These are phyloP conservation scores for Agrypnus murinus DNA, from an alignment of 2,888 invertebrate genomes.

Conservation along the genomic window DNA sequence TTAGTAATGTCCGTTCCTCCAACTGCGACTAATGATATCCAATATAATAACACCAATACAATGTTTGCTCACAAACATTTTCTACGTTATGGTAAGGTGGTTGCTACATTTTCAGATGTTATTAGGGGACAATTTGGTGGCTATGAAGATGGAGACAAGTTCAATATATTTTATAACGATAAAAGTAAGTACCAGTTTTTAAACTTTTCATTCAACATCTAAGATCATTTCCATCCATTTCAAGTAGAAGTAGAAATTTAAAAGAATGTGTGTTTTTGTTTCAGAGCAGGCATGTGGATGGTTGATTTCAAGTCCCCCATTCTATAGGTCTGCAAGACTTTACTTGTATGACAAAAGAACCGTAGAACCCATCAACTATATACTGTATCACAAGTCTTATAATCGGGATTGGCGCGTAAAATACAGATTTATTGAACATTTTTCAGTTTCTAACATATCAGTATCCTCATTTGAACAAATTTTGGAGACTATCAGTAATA, in stretches of 20 bases:
- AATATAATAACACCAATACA: not conserved
- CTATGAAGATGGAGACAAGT: constrained; percentile 22
- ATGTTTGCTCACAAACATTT: constrained; percentile 19
- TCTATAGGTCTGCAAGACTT: not conserved
- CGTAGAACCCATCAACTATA: constrained; percentile 14
- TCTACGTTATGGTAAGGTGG: constrained; percentile 13
- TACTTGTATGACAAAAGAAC: constrained; percentile 20
- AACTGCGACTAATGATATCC: constrained; percentile 17
- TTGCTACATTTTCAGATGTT: constrained; percentile 20
- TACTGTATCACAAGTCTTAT: constrained; percentile 11
- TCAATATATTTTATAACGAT: constrained; percentile 30
- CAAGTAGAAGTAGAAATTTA: too few species aligned
- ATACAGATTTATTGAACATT: constrained; percentile 18
- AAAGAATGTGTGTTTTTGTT: too few species aligned
- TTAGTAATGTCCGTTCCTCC: constrained; percentile 27
- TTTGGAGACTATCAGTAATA: too few species aligned
- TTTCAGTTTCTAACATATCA: constrained; percentile 21
- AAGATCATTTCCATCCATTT: too few species aligned
- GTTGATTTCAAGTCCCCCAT: constrained; percentile 24
- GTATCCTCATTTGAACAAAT: constrained; percentile 12
- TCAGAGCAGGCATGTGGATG: constrained; percentile 18
- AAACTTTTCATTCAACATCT: too few species aligned
- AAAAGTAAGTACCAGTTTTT: constrained; percentile 19
- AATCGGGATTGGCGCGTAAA: constrained; percentile 7
- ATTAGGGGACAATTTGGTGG: constrained; percentile 41